phyloP scores from a whole-genome alignment of 2,113 vertebrate genomes.

The Hemiprocne comata region DNA sequence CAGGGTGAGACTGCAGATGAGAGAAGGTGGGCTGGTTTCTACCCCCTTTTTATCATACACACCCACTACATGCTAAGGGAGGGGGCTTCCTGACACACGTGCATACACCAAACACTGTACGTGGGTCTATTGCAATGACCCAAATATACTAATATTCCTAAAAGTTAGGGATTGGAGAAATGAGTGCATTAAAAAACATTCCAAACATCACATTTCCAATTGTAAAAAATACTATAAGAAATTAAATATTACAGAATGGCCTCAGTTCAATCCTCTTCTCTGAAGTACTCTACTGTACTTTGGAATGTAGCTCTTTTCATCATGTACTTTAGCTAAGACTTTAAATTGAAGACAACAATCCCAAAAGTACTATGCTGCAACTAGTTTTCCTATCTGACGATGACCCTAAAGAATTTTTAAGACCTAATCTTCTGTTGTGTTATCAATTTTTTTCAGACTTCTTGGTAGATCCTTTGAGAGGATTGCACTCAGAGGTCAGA shows the following conservation, averaged over 20 bases:
- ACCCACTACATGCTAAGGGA: background rate
- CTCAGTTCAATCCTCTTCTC: background rate
- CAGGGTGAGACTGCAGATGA: background rate
- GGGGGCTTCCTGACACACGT: background rate
- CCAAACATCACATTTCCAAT: background rate
- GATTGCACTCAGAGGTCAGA: background rate
- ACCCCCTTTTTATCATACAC: background rate
- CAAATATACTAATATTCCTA: background rate
- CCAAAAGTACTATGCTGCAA: background rate
- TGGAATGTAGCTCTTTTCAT: background rate
- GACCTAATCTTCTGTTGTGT: background rate
- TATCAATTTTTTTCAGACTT: background rate
- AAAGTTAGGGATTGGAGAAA: background rate
- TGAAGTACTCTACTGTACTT: background rate
- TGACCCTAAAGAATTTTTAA: background rate
- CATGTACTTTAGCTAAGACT: background rate
- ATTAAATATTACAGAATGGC: background rate
- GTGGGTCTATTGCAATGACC: background rate
- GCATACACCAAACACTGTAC: accelerated
- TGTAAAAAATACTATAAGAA: background rate
- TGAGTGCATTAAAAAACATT: accelerated
- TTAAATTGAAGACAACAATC: background rate
- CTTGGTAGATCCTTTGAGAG: background rate
- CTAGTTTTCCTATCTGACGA: background rate
- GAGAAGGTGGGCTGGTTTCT: background rate